Conservation (phyloP, 2,797 vertebrate species). For the Enteromius argenteus region DNA sequence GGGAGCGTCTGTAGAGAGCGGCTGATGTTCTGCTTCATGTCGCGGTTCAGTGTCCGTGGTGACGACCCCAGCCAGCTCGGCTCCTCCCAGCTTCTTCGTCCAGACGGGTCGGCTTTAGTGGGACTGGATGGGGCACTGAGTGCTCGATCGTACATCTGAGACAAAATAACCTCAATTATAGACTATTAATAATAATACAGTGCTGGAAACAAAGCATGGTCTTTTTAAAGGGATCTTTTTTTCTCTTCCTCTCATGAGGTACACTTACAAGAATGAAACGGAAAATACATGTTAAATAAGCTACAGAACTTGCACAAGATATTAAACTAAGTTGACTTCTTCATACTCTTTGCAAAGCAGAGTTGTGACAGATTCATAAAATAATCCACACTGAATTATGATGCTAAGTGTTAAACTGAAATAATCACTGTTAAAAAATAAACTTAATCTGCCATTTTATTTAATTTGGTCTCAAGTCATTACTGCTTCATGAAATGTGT, state of each 20-base stretch:
- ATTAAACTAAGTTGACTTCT: neutral
- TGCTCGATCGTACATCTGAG: slow-evolving; percentile 95
- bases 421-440: neutral
- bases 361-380: neutral
- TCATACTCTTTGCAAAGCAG: neutral
- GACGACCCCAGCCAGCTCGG: slow-evolving; percentile 95
- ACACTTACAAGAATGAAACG: neutral
- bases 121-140: slow-evolving; percentile 96
- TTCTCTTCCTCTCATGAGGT: neutral
- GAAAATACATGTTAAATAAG: neutral
- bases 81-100: slow-evolving; percentile 97
- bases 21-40: slow-evolving; percentile 92
- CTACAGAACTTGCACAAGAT: neutral
- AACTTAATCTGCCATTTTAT: neutral
- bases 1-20: slow-evolving; percentile 94
- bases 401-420: neutral
- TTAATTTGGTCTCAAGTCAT: neutral
- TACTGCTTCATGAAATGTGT: neutral
- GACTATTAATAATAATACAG: too few species aligned
- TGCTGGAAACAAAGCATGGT: neutral
- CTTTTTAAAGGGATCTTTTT: neutral
- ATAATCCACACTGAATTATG: neutral
- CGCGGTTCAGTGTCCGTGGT: slow-evolving; percentile 85
- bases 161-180: neutral
- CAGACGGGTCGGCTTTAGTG: slow-evolving; percentile 86